Percentiles rank a stretch among this genome's conserved stretches.
Conservation (phyloP, 2,113 vertebrate species). For the Carassius carassius region DNA sequence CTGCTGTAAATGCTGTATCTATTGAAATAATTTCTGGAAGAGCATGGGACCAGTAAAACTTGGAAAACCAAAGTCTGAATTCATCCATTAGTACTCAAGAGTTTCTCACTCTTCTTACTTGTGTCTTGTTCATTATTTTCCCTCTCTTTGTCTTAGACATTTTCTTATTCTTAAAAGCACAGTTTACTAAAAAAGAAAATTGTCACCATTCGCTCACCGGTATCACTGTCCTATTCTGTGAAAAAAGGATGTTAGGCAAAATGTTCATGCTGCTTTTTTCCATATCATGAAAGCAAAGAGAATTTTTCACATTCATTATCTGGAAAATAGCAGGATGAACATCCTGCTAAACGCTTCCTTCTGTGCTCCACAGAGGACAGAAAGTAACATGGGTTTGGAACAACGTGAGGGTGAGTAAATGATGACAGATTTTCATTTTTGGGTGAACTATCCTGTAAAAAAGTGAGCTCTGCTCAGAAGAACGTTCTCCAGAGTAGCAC, state of each 20-base stretch:
- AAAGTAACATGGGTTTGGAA: neutral
- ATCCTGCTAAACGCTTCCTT: neutral
- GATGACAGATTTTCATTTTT: neutral
- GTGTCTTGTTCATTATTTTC: constrained; percentile 54
- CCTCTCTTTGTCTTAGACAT: neutral
- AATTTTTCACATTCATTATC: neutral
- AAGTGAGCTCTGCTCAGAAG: neutral
- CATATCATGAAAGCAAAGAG: neutral
- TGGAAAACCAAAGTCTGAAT: constrained; percentile 26
- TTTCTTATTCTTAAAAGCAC: constrained; percentile 1
- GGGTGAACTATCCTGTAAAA: neutral
- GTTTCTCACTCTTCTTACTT: constrained; percentile 60
- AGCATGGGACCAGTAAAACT: constrained; percentile 26
- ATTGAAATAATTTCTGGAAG: constrained; percentile 41
- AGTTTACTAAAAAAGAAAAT: neutral
- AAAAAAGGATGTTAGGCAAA: neutral
- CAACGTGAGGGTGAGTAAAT: neutral
- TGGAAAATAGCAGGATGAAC: constrained; percentile 6
- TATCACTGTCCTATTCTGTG: neutral
- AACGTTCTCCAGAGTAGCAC: neutral
- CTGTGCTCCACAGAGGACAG: neutral
- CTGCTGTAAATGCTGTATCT: constrained; percentile 53
- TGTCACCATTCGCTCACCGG: neutral
- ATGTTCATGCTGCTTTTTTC: neutral
- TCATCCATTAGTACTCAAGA: constrained; percentile 52